Evolutionary conservation across 2,113 vertebrate genomes (phyloP).

Genomic region (cat (Felis catus)): F.catus_Fca126_mat1.0 CM031419.1:112085001-112085500

Average conservation of each 20-base stretch:
- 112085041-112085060: not conserved
- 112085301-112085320: not conserved
- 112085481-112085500: not conserved
- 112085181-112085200: fast-evolving
- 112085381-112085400: not conserved
- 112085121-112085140: not conserved
- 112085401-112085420: not conserved
- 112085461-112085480: not conserved
- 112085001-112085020: not conserved
- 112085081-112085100: not conserved
- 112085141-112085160: not conserved
- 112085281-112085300: no score
- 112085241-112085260: not conserved
- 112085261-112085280: not conserved
- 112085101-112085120: not conserved
- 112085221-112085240: not conserved
- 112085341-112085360: fast-evolving
- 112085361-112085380: not conserved
- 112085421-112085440: not conserved
- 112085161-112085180: not conserved
- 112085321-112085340: no score
- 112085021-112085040: not conserved
- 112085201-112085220: not conserved
- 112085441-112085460: not conserved
- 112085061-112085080: not conserved